phyloP scores from a whole-genome alignment of 2,888 invertebrate genomes.

The Branchipolynoe longqiensis region DNA sequence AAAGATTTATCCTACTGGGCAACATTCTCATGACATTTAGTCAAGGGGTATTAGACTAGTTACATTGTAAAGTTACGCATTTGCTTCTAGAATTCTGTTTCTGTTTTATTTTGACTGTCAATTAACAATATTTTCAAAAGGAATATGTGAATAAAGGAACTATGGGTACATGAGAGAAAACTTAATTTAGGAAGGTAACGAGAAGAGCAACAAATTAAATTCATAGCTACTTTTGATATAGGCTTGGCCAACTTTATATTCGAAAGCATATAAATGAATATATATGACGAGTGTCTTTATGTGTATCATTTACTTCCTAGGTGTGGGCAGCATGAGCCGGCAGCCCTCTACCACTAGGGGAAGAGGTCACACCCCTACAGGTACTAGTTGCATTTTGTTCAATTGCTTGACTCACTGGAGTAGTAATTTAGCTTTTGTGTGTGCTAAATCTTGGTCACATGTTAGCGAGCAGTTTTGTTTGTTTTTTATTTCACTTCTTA shows the following conservation, averaged over 20 bases:
- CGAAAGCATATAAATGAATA: neutral
- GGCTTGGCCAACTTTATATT: neutral
- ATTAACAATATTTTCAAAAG: neutral
- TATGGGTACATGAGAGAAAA: neutral
- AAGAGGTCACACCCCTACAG: conserved; percentile 52
- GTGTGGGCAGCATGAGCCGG: conserved; percentile 52
- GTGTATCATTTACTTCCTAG: neutral
- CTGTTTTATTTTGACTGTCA: too few relatives aligned
- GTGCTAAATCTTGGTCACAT: too few relatives aligned
- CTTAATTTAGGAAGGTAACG: neutral
- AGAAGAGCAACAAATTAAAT: neutral
- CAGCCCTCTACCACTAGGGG: conserved; percentile 55
- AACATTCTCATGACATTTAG: too few relatives aligned
- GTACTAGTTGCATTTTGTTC: too few relatives aligned
- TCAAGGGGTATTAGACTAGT: too few relatives aligned
- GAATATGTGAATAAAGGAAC: neutral
- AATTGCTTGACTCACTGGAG: too few relatives aligned
- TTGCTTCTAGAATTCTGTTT: too few relatives aligned
- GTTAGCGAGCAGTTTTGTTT: too few relatives aligned
- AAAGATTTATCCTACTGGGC: too few relatives aligned
- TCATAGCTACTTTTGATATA: neutral
- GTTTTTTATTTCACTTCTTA: too few relatives aligned
- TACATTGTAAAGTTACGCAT: too few relatives aligned
- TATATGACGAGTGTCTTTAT: neutral
- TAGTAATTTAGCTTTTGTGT: too few relatives aligned